Evolutionary conservation across 1,140 invertebrate genomes (phyloP), one percentile per base, ranked within the genome.

Genomic region (Thaumatotibia leucotreta): DNA sequence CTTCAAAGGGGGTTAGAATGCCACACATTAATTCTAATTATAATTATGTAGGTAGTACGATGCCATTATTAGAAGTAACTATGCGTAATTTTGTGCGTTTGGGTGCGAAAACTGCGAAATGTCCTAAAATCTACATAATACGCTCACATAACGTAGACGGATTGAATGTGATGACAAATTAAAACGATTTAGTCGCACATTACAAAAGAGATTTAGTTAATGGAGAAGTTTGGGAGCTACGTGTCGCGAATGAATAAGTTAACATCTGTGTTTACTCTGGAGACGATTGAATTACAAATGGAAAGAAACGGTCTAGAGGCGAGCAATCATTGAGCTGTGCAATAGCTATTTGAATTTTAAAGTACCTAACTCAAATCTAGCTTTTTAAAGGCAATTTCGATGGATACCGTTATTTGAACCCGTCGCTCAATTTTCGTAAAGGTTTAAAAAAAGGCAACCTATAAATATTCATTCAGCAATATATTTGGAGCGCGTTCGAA

Each of bases 201-300:
- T 67, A 70, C 63, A 45, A 63, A 63, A 70, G 66, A 66, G 68
- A 68, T 74, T 74, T 67, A 70, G 68, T 70, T 74, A 74, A 74
- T 74, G 65, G 64, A 61, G 49, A 45, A 67, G 64, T 68, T 49
- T 49, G 1, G 17, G 27, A 32, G 31, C 9, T 58, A 49, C 66
- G 68, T 70, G 68, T 64, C 54, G 61, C 23, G 64, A 65, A 72
- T 71, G 52, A 58, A 58, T 58, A 58, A 58, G 52, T 58, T 58
- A 58, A 58, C 52, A 58, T 58, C 52, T 58, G 52, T 58, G 52
- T 58, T 31, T 58, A 58, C 52, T 58, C 29, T 58, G 10, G 52
- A 8, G 23, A 27, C 52, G 52, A 58, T 58, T 31, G 52, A 27
- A 27, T 58, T 17, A 58, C 52, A 58, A 58, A 58, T 58, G 52